Base-by-base conservation (phyloP, 2,888 invertebrate genomes). In the Brachyopa scutellaris region DNA sequence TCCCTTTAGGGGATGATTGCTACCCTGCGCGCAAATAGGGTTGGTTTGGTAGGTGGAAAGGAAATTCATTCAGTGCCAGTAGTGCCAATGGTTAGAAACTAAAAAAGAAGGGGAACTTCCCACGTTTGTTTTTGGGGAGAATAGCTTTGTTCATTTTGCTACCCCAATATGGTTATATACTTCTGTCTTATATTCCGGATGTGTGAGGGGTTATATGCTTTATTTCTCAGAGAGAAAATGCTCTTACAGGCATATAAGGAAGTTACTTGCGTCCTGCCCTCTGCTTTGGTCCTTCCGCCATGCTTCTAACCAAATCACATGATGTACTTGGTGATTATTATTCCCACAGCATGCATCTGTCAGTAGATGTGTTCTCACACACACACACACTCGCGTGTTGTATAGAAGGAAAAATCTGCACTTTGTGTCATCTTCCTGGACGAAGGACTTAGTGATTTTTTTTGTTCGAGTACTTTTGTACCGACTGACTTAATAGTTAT, bases 241-340 rank as follows among this genome's bases (percentile, higher is more conserved):
- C n/a, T 26, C 26, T 5, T 26, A 26, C 26, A 5, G 6, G 72
- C 77, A 77, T 36, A 82, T 82, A 82, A 66, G 82, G 64, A 77
- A 72, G 64, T 77, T 76, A 49, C 23, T 21, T n/a, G n/a, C n/a
- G n/a, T 57, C 42, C 31, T 64, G 49, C 45, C 45, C 62, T n/a
- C 69, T 55, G 40, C 40, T 62, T 40, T 45, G 19, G 23, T 67
- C 53, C 76, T 66, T 73, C 38, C 49, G 61, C 40, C 51, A n/a
- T n/a, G n/a, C 62, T 74, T 79, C 29, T 53, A 72, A 59, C 40
- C 70, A 76, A 82, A 76, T 57, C 80, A 70, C 76, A 73, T 73
- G 78, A 73, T 73, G 66, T 79, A 79, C 73, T 82, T 70, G 69
- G 70, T 66, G 70, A 77, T 82, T 82, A 72, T 72, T 82, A 66